Base-by-base conservation (phyloP, 2,113 vertebrate species). In the Notothenia rossii region DNA sequence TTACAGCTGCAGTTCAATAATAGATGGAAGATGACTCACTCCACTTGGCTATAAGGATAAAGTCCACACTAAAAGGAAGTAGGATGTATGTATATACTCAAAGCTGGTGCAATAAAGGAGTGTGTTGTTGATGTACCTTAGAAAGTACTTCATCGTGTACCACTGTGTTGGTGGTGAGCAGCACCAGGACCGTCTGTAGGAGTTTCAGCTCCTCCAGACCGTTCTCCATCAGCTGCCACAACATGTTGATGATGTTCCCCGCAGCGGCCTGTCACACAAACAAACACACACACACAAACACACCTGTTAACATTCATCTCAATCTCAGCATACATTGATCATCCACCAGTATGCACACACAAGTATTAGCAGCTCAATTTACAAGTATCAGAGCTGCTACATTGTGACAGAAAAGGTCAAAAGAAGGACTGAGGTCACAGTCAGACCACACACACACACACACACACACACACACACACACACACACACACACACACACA, bases 221-320 rank as follows among this genome's bases (percentile, higher is more conserved):
- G 66, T 99, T 99, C 91, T 99, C 98, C 98, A 99, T 99, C 87
- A 99, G 95, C 87, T 99, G 98, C 98, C 98, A 99, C 90, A 99
- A 93, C 98, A 99, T 99, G 93, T 99, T 99, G 91, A 99, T 99
- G 88, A 99, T 97, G 94, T 98, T 99, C 85, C 98, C 98, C 20
- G 98, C 98, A 43, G 98, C 98, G 72, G 95, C 96, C 98, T 99
- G 94, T 56, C 17, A 71, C 14, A 51, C 17, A 84, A 25, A 85
- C 25, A 92, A 15, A 83, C 5, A 67, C 10, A 17, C 25, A 17
- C 15, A 85, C 25, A 92, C 15, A 83, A 3, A 67, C 10, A 17
- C 25, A 17, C 15, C 5, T 5, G 7, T 66, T 50, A 4, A 50
- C 6, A 10, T 2, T 36, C 25, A 58, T 29, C 3, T 51, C 73